Base-by-base conservation (phyloP, 2,113 vertebrate genomes). In the Cathartes aura region DNA sequence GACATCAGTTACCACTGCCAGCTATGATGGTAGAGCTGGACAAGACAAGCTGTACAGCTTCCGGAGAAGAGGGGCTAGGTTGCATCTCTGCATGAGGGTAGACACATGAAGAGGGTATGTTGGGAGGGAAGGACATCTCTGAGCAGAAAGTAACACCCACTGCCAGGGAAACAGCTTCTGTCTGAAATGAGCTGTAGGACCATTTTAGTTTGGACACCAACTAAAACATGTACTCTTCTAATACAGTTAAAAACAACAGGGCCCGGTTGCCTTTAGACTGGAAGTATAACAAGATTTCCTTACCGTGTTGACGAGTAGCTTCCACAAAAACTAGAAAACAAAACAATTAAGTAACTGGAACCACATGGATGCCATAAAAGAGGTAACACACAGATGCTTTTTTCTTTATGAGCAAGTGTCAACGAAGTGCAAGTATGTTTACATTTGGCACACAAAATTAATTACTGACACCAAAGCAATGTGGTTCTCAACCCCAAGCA, bases 291-390 rank as follows among this genome's bases (percentile, higher is more conserved):
- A 59, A 38, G 12, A 87, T 84, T 85, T 87, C 98, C 98, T 98
- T 98, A 99, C 98, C 98, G 98, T 98, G 89, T 99, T 88, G 6
- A 98, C 98, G 7, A 99, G 97, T 74, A 99, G 97, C 97, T 99
- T 99, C 98, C 98, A 98, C 30, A 99, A 95, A 29, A 99, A 98
- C 98, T 99, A 95, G 22, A 89, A 94, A 89, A 43, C 50, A 91
- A 94, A 87, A 16, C 32, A 81, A 76, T 56, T 50, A 73, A 73
- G n/a, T 40, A 53, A 80, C 5, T 43, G 23, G 38, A 60, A 80
- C 20, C 50, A 42, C 15, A 42, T 40, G 26, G 20, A 36, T 59
- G 22, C 16, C 10, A 6, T 78, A 42, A 56, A 70, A 62, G 20
- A 60, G 20, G 15, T 19, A 78, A 29, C 36, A 53, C 2, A 7